Conservation (phyloP, 2,888 invertebrate species). For the Ectobius pallidus region DNA sequence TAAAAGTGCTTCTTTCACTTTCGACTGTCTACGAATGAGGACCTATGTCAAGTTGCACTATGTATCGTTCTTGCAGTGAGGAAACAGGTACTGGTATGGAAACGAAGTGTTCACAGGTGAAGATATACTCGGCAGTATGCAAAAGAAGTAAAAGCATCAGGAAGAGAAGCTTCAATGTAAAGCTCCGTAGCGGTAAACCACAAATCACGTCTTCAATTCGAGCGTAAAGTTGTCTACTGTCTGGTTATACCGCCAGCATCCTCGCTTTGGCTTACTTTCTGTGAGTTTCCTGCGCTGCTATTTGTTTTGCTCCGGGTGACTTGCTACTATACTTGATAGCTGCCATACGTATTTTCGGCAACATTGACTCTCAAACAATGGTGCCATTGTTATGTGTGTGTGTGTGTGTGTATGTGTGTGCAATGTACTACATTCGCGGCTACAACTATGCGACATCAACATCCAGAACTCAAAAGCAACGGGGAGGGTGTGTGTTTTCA, state of each 20-base stretch:
- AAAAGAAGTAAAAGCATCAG: background rate
- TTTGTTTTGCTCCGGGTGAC: background rate
- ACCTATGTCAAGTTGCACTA: no score
- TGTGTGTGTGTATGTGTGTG: no score
- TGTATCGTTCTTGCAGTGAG: no score
- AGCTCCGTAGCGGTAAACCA: slow-evolving; percentile 9
- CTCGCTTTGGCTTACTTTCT: no score
- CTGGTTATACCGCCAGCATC: no score
- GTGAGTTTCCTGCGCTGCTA: no score
- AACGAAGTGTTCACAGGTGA: slow-evolving; percentile 28
- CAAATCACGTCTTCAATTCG: slow-evolving; percentile 16
- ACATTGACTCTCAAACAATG: slow-evolving; percentile 15
- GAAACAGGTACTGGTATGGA: background rate
- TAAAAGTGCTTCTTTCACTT: no score
- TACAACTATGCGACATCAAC: background rate
- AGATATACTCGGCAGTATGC: background rate
- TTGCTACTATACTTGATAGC: background rate
- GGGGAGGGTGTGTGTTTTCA: background rate
- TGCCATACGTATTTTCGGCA: slow-evolving; percentile 22
- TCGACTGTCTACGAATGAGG: no score
- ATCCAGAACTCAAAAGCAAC: background rate
- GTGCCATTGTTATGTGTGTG: no score
- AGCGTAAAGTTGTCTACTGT: background rate
- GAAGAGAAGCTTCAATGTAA: background rate
- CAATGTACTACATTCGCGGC: background rate